Evolutionary conservation across 2,888 invertebrate genomes (phyloP).

Genomic region (Pinctada fucata): DNA sequence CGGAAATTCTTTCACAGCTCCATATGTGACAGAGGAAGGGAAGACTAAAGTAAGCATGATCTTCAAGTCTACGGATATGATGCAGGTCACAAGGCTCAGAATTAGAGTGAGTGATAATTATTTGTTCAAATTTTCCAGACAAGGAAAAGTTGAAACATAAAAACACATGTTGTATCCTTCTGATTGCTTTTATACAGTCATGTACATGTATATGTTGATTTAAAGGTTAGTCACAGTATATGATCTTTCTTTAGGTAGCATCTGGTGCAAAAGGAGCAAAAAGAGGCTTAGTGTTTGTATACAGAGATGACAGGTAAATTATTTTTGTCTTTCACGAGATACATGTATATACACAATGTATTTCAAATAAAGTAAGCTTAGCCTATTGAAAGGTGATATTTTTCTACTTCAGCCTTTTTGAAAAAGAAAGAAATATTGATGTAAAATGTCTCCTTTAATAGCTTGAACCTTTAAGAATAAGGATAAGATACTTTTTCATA

Average conservation of each 20-base stretch:
- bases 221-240: background rate
- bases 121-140: background rate
- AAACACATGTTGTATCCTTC: background rate
- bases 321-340: no score
- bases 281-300: constrained; percentile 73
- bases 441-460: no score
- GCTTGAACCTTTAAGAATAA: no score
- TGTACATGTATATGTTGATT: background rate
- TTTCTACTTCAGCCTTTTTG: no score
- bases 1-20: constrained; percentile 49
- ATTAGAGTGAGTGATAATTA: constrained; percentile 61
- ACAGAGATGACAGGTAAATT: constrained; percentile 61
- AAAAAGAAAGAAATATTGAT: no score
- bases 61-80: constrained; percentile 67
- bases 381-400: no score
- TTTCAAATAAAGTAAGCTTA: no score
- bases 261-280: constrained; percentile 69
- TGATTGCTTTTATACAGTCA: background rate
- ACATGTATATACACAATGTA: no score
- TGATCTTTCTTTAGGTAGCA: constrained; percentile 56
- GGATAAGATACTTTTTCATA: no score
- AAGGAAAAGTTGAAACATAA: background rate
- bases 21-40: constrained; percentile 69
- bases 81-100: constrained; percentile 72
- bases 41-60: constrained; percentile 73